Conservation (phyloP, 2,888 invertebrate genomes). For the Leptothorax acervorum region DNA sequence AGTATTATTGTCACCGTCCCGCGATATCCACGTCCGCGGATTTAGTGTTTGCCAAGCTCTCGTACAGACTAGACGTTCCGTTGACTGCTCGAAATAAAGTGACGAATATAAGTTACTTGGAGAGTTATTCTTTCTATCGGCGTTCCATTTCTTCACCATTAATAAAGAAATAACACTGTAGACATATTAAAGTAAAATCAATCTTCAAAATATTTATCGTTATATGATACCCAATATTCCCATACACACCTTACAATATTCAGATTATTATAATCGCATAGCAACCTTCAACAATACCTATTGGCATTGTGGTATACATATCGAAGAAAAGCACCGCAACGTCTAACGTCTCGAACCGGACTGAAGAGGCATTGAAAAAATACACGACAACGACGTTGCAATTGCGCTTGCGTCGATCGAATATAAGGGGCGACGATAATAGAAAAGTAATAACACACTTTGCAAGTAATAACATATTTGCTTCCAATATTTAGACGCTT, state of each 20-base stretch:
- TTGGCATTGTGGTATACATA: no score
- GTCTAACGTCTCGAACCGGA: slow-evolving; percentile 9
- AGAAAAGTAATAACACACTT: neutral
- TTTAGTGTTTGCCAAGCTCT: no score
- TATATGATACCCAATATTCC: neutral
- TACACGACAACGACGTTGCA: neutral
- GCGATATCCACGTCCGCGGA: no score
- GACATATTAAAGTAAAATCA: neutral
- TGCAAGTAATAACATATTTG: neutral
- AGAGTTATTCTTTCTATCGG: no score
- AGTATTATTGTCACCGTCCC: no score
- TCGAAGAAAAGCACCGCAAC: neutral
- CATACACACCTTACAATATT: neutral
- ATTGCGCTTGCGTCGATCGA: slow-evolving; percentile 46
- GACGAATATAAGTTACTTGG: no score
- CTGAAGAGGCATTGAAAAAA: slow-evolving; percentile 11
- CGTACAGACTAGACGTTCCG: no score
- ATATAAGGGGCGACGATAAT: neutral
- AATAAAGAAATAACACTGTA: neutral
- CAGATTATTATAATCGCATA: neutral
- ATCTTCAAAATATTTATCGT: neutral
- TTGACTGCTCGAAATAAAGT: no score
- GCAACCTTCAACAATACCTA: neutral
- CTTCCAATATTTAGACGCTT: neutral
- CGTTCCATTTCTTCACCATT: no score